phyloP scores from a whole-genome alignment of 1,140 invertebrate genomes.

The Gerris buenoi region DNA sequence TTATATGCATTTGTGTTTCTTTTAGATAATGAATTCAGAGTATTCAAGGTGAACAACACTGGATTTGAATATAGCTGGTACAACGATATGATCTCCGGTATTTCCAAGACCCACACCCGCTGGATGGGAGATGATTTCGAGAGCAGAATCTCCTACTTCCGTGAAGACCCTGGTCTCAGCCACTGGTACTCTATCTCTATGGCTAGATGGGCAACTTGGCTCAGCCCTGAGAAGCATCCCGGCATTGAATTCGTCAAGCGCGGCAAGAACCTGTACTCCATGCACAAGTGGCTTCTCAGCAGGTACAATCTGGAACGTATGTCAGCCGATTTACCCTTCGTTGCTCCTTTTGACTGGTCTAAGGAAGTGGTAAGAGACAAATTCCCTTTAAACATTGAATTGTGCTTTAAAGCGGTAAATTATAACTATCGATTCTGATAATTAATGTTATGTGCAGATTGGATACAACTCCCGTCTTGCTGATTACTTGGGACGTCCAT shows the following conservation, averaged over 20 bases:
- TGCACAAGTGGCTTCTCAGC: slow-evolving; percentile 29
- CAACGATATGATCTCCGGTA: not conserved
- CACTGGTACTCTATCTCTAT: not conserved
- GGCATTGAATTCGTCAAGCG: not conserved
- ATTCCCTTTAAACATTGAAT: too few species aligned
- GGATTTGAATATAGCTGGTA: not conserved
- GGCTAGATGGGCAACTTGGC: not conserved
- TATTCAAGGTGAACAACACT: not conserved
- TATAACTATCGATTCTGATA: too few species aligned
- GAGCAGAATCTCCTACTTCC: not conserved
- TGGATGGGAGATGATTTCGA: not conserved
- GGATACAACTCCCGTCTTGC: not conserved
- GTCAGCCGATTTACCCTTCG: slow-evolving; percentile 41
- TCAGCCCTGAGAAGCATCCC: not conserved
- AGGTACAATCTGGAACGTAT: slow-evolving; percentile 52
- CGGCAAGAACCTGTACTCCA: not conserved
- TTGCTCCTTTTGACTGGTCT: slow-evolving; percentile 35
- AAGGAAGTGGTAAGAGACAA: not conserved
- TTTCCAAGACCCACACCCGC: not conserved
- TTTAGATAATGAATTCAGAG: not conserved
- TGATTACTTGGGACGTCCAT: not conserved
- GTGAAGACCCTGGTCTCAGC: not conserved
- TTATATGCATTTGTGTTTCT: not conserved
- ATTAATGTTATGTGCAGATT: too few species aligned
- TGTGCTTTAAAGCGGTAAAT: too few species aligned